Evolutionary conservation across 2,888 invertebrate genomes (phyloP), one percentile per base, ranked within the genome.

Genomic region (Pandemis cinnamomeana): DNA sequence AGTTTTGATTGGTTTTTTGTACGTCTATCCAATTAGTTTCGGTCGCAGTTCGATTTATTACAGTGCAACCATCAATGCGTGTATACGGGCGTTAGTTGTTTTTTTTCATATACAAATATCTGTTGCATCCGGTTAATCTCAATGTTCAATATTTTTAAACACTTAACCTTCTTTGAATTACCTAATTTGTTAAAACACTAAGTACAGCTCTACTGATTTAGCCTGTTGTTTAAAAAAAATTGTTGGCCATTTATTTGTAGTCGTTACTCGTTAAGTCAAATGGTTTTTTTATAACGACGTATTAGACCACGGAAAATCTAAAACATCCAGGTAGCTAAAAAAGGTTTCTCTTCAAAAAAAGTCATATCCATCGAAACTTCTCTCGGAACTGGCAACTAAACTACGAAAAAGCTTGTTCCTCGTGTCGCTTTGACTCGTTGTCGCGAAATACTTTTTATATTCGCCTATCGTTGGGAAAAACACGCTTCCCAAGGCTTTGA

Each of bases 1-100:
- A 10, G 55, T 69, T 70, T 66, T 73, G 64, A 73, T 73, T 73
- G 69, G 73, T 48, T 72, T 69, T 51, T 66, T 48, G 69, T 69
- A n/a, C 20, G 63, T 46, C 66, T 64, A 69, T 72, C 69, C 72
- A 73, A 73, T 73, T 70, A 73, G 73, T 69, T 60, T 60, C 60
- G 64, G 68, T 58, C 41, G 58, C 64, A 60, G 69, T 51, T 69
- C n/a, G 42, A 36, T n/a, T 62, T 63, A 72, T 68, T 60, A 64
- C 51, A 58, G 10, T 48, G 58, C 64, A 60, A 51, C 58, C 64
- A 66, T n/a, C 67, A 46, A 72, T 55, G 36, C 67, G 20, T 61
- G 13, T 61, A 64, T 55, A 36, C 6, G 27, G 41, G 7, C 10
- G 58, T 42, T 36, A 41, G 36, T 36, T 36, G 11, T 63, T 64